Evolutionary conservation across 1,140 invertebrate species (phyloP).

Genomic region (Ridgeia piscesae): DNA sequence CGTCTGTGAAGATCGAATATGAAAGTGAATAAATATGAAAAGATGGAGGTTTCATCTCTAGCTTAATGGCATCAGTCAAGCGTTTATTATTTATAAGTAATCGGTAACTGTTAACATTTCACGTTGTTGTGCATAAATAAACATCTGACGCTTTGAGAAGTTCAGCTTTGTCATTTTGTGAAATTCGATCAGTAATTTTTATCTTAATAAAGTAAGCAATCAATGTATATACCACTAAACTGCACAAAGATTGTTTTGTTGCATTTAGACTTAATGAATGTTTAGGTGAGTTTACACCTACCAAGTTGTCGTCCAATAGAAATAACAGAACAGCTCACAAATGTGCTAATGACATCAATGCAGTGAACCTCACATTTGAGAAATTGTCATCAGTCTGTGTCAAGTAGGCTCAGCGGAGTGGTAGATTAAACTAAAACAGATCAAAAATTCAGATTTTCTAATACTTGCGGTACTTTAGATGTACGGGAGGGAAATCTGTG

Average conservation of each 20-base stretch:
- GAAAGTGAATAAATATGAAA: background rate
- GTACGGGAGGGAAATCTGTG: background rate
- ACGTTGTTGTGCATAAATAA: background rate
- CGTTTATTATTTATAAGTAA: background rate
- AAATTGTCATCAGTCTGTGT: background rate
- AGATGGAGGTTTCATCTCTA: background rate
- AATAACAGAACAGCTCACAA: no score
- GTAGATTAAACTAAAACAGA: background rate
- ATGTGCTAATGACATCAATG: no score
- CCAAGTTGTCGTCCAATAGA: no score
- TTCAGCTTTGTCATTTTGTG: background rate
- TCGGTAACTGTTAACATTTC: background rate
- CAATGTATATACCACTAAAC: no score
- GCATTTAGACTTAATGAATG: no score
- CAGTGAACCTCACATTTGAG: background rate
- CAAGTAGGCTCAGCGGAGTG: no score
- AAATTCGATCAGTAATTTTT: no score
- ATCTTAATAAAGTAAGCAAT: no score
- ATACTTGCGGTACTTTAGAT: background rate
- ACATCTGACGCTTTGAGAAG: background rate
- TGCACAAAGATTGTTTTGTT: no score
- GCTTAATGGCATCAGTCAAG: background rate
- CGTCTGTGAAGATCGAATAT: background rate
- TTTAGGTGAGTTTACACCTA: no score
- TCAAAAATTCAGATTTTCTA: background rate